These are phyloP conservation scores for Platichthys flesus DNA, from an alignment of 2,113 vertebrate species.

Conservation along the genomic window DNA sequence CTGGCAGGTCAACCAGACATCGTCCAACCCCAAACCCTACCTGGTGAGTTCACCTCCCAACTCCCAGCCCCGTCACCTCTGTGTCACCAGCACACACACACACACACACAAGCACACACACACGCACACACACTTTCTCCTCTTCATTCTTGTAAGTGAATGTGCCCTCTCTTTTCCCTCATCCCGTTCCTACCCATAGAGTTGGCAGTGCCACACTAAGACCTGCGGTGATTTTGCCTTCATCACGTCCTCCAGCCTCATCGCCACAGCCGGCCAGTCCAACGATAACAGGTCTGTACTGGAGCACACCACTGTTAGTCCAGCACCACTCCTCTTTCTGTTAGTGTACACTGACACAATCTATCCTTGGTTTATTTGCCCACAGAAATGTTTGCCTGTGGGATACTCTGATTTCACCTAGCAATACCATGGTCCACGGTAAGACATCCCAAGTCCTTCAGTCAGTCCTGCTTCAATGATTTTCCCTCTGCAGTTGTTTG, in stretches of 20 bases:
- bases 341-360: not conserved
- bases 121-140: not conserved
- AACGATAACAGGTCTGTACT: constrained; percentile 90
- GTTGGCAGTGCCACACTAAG: constrained; percentile 97
- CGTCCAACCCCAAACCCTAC: constrained; percentile 96
- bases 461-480: not conserved
- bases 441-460: constrained; percentile 46
- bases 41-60: constrained; percentile 84
- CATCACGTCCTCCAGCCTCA: constrained; percentile 96
- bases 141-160: not conserved
- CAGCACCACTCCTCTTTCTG: not conserved
- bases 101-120: not conserved
- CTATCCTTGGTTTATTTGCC: constrained; percentile 6
- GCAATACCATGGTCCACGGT: constrained; percentile 92
- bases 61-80: not conserved
- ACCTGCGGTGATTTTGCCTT: constrained; percentile 95
- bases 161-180: not conserved
- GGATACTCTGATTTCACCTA: constrained; percentile 90
- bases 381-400: constrained; percentile 93
- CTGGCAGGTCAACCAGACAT: constrained; percentile 98
- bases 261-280: constrained; percentile 96
- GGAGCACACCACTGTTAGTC: not conserved
- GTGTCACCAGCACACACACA: not conserved
- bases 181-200: constrained; percentile 78
- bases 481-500: not conserved